phyloP scores from a whole-genome alignment of 92 coral and sea anemone genomes.

The Parazoanthus atlanticus region DNA sequence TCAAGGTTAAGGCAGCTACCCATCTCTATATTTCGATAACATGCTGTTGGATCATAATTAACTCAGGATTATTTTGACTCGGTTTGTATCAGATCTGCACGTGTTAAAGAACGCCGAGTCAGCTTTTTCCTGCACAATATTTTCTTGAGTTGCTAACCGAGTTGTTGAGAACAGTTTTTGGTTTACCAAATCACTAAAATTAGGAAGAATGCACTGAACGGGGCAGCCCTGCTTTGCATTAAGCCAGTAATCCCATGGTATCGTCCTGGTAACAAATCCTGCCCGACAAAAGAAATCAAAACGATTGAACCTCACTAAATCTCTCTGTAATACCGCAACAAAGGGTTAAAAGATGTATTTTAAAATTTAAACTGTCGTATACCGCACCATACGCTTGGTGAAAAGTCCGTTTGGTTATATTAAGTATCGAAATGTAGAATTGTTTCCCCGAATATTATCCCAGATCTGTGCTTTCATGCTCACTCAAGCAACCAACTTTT shows the following conservation, averaged over 20 bases:
- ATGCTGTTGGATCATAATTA: not conserved
- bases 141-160: not conserved
- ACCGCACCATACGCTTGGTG: not conserved
- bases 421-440: not conserved
- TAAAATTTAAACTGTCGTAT: not conserved
- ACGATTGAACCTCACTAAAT: not conserved
- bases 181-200: not conserved
- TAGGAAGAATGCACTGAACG: not conserved
- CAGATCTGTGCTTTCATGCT: not conserved
- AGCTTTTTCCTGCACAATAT: too few species aligned
- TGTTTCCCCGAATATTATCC: not conserved
- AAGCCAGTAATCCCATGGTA: not conserved
- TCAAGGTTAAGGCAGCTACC: not conserved
- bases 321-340: not conserved
- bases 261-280: constrained; percentile 26
- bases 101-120: not conserved
- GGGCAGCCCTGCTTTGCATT: not conserved
- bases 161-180: not conserved
- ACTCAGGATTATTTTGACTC: not conserved
- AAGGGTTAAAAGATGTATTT: not conserved
- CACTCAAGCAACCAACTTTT: constrained; percentile 10
- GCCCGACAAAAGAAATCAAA: not conserved
- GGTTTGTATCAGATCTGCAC: not conserved
- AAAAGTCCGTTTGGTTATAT: not conserved
- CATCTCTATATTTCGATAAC: not conserved